Evolutionary conservation across 37 sponge, comb jelly and placozoan species (phyloP).

Genomic region (Chondrosia reniformis): DNA sequence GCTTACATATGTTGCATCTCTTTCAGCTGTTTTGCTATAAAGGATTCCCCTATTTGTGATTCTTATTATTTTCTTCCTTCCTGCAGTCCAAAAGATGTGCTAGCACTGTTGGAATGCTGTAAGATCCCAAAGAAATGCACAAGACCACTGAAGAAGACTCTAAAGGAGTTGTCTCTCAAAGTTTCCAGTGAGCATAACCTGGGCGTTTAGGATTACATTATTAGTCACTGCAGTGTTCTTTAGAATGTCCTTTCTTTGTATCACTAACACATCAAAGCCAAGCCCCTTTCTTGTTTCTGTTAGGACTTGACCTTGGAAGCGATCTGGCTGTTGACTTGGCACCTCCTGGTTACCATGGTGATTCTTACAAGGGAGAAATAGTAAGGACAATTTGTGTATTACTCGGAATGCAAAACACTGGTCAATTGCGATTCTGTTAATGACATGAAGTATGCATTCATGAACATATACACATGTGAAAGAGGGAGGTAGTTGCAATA

Average conservation of each 20-base stretch:
- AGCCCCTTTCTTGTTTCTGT: background rate
- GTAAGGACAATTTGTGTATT: too few relatives aligned
- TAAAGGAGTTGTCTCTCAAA: conserved; percentile 25
- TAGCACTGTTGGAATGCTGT: background rate
- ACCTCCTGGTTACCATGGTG: conserved; percentile 58
- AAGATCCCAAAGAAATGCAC: conserved; percentile 4
- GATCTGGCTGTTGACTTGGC: conserved; percentile 82
- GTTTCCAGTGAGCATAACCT: conserved; percentile 17
- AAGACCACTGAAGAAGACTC: conserved; percentile 21
- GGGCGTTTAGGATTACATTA: background rate
- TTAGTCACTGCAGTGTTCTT: too few relatives aligned
- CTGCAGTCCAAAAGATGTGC: background rate
- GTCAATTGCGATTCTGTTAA: too few relatives aligned
- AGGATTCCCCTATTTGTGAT: background rate
- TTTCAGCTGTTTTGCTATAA: background rate
- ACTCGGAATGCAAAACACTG: too few relatives aligned
- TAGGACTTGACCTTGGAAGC: conserved; percentile 50
- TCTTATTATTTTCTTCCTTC: background rate
- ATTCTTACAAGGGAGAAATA: conserved; percentile 41
- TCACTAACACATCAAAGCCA: background rate
- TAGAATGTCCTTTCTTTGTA: background rate
- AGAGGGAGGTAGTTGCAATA: too few relatives aligned
- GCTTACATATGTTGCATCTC: background rate
- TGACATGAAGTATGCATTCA: too few relatives aligned
- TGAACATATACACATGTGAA: too few relatives aligned